Conservation (phyloP, 1,140 invertebrate species). For the Pogonognathellus flavescens region DNA sequence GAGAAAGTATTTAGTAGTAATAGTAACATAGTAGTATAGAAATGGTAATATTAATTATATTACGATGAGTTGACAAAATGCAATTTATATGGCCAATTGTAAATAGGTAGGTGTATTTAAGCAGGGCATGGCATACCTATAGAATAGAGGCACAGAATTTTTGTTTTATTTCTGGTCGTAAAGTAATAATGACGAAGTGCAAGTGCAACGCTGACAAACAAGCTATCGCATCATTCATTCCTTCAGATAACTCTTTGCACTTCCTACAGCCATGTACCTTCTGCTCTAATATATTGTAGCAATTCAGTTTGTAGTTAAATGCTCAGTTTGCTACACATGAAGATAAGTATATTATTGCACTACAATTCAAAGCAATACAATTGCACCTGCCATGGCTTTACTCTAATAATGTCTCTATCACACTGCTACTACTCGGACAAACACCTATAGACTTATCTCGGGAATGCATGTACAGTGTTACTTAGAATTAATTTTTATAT, state of each 20-base stretch:
- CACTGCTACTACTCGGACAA: too few species aligned
- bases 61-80: conserved; percentile 18
- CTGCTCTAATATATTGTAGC: background rate
- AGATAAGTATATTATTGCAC: conserved; percentile 13
- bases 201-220: conserved; percentile 15
- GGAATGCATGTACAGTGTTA: too few species aligned
- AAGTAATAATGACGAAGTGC: conserved; percentile 48
- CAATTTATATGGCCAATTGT: conserved; percentile 37
- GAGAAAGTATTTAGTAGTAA: background rate
- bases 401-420: background rate
- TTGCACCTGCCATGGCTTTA: background rate
- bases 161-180: conserved; percentile 37
- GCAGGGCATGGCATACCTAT: too few species aligned
- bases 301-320: background rate
- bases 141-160: background rate
- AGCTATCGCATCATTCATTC: background rate
- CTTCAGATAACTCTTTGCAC: background rate
- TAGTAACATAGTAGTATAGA: background rate
- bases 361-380: conserved; percentile 19
- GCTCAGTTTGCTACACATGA: background rate
- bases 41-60: background rate
- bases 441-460: too few species aligned
- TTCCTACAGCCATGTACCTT: background rate
- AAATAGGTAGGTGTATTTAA: too few species aligned
- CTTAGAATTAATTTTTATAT: too few species aligned